These are phyloP conservation scores for Protophormia terraenovae DNA, from an alignment of 2,888 invertebrate genomes.

Conservation along the genomic window DNA sequence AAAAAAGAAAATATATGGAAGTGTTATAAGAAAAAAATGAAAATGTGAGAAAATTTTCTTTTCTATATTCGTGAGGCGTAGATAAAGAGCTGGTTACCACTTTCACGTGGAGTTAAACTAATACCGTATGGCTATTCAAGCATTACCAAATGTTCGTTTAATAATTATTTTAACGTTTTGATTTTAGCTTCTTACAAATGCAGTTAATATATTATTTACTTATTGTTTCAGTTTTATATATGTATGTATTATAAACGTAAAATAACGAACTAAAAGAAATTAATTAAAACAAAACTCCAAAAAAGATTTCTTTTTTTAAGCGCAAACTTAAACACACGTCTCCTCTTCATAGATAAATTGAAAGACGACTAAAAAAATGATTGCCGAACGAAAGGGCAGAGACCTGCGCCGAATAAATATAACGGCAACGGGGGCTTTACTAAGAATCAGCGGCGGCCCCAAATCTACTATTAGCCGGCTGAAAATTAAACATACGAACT, in stretches of 20 bases:
- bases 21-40: slow-evolving; percentile 17
- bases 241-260: slow-evolving; percentile 36
- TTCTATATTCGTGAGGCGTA: slow-evolving; percentile 66
- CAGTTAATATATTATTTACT: slow-evolving; percentile 22
- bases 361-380: slow-evolving; percentile 52
- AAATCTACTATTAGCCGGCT: too few species aligned
- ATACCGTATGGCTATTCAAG: slow-evolving; percentile 46
- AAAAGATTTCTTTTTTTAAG: slow-evolving; percentile 31
- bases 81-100: slow-evolving; percentile 56
- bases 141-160: slow-evolving; percentile 48
- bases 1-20: slow-evolving; percentile 38
- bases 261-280: slow-evolving; percentile 56
- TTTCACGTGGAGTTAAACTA: slow-evolving; percentile 64
- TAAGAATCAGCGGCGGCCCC: too few species aligned
- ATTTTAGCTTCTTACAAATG: slow-evolving; percentile 47
- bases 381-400: background rate
- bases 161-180: slow-evolving; percentile 17
- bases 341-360: slow-evolving; percentile 50
- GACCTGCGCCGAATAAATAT: too few species aligned
- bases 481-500: too few species aligned
- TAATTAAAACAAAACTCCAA: slow-evolving; percentile 52
- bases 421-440: too few species aligned
- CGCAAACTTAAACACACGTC: slow-evolving; percentile 66
- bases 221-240: slow-evolving; percentile 37
- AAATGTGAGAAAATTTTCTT: slow-evolving; percentile 58